Evolutionary conservation across 2,113 vertebrate genomes (phyloP).

Genomic region (Crotalus tigris): DNA sequence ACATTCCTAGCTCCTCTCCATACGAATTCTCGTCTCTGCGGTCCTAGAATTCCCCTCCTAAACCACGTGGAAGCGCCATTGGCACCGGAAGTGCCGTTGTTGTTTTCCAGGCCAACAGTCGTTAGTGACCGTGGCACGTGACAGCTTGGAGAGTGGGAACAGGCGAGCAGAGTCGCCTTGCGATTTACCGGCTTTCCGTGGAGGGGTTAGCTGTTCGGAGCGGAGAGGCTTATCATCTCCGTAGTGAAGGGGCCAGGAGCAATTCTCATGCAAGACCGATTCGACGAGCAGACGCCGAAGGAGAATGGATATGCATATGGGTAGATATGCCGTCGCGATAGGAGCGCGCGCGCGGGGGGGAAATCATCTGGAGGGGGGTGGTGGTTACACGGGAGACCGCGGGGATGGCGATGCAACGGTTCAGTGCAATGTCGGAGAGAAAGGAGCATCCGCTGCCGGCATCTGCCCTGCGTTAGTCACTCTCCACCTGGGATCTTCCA

Average conservation of each 20-base stretch:
- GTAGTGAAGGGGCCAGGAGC: not conserved
- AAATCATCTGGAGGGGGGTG: not conserved
- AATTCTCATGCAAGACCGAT: not conserved
- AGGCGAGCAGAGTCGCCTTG: not conserved
- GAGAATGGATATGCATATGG: not conserved
- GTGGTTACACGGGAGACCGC: not conserved
- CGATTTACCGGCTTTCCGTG: too few species aligned
- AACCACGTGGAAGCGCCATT: not conserved
- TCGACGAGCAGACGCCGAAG: not conserved
- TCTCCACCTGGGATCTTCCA: not conserved
- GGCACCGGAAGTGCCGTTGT: not conserved
- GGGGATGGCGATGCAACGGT: not conserved
- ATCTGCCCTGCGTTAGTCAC: not conserved
- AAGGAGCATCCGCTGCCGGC: not conserved
- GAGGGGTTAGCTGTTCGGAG: too few species aligned
- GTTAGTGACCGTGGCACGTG: not conserved
- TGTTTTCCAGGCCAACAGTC: not conserved
- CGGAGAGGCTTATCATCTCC: not conserved
- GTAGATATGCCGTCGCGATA: not conserved
- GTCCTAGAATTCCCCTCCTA: not conserved
- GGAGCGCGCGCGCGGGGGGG: not conserved
- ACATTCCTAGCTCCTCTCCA: not conserved
- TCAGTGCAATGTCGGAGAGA: not conserved
- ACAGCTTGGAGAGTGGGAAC: not conserved
- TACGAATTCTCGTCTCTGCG: not conserved